Conservation (phyloP, 35 echinoderm and acorn worm genomes). For the Apostichopus californicus region DNA sequence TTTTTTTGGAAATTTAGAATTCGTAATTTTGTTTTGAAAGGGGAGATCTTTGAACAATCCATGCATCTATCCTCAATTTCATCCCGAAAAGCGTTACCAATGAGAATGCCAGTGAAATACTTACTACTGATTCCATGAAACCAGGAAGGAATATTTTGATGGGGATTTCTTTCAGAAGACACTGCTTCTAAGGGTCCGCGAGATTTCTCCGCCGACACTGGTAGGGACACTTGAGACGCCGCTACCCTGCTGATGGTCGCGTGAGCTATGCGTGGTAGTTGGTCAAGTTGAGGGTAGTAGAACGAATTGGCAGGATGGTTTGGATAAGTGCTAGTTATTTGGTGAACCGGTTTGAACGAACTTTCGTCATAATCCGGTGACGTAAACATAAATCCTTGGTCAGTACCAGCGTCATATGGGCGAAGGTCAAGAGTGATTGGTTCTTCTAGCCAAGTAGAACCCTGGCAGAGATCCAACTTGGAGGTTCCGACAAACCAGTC, state of each 20-base stretch:
- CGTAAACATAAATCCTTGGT: constrained; percentile 87
- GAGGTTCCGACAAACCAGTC: constrained; percentile 92
- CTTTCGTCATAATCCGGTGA: constrained; percentile 72
- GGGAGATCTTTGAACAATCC: no score
- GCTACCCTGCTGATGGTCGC: constrained; percentile 62
- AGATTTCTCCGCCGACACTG: neutral
- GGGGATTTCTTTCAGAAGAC: neutral
- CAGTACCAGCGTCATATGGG: constrained; percentile 84
- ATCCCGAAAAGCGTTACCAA: neutral
- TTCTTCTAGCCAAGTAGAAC: constrained; percentile 61
- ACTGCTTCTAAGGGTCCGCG: constrained; percentile 5
- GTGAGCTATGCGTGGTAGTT: constrained; percentile 71
- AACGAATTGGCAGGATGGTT: constrained; percentile 79
- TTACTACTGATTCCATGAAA: constrained; percentile 50
- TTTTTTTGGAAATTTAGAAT: no score
- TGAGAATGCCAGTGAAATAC: neutral
- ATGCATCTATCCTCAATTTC: no score
- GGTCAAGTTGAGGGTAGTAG: constrained; percentile 69
- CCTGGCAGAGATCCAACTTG: constrained; percentile 70
- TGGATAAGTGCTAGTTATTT: constrained; percentile 69
- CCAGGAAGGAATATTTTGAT: neutral
- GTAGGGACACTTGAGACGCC: constrained; percentile 30
- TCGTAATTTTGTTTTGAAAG: no score
- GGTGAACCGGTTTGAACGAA: constrained; percentile 55
- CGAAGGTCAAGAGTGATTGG: constrained; percentile 66